phyloP scores from a whole-genome alignment of 2,797 vertebrate genomes.

The Remorina albescens region DNA sequence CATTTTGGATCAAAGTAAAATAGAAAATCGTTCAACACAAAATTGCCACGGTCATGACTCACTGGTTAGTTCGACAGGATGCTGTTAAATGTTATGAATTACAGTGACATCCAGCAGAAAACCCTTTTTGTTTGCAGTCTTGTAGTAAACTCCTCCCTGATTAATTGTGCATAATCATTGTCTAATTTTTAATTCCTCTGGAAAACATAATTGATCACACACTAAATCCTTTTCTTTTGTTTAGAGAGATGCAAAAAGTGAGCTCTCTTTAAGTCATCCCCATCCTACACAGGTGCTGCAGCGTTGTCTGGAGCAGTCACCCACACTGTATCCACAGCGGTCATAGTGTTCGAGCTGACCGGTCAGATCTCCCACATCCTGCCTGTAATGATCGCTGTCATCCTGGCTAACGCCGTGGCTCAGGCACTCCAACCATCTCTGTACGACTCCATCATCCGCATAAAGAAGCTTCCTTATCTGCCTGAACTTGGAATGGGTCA shows the following conservation, averaged over 20 bases:
- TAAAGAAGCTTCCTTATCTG: constrained; percentile 98
- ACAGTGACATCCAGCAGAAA: constrained; percentile 19
- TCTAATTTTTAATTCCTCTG: background rate
- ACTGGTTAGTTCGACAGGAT: constrained; percentile 29
- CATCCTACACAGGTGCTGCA: constrained; percentile 87
- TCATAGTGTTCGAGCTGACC: constrained; percentile 98
- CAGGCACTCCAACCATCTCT: constrained; percentile 97
- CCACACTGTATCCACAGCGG: constrained; percentile 97
- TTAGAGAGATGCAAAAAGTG: background rate
- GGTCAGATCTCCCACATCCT: constrained; percentile 99
- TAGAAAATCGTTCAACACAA: constrained; percentile 27
- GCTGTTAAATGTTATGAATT: constrained; percentile 35
- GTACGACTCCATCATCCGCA: constrained; percentile 99
- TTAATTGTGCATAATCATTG: constrained; percentile 2
- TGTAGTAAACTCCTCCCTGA: background rate
- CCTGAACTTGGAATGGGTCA: constrained; percentile 98
- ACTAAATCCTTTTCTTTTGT: background rate
- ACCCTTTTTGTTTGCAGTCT: constrained; percentile 23
- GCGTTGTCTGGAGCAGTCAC: constrained; percentile 96
- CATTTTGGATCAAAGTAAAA: constrained; percentile 37
- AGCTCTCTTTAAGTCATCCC: constrained; percentile 23
- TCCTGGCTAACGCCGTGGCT: constrained; percentile 97
- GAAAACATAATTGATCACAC: background rate
- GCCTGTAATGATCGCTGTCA: constrained; percentile 98
- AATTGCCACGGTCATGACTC: constrained; percentile 23